Conservation (phyloP, 2,797 vertebrate genomes). For the Semotilus atromaculatus region DNA sequence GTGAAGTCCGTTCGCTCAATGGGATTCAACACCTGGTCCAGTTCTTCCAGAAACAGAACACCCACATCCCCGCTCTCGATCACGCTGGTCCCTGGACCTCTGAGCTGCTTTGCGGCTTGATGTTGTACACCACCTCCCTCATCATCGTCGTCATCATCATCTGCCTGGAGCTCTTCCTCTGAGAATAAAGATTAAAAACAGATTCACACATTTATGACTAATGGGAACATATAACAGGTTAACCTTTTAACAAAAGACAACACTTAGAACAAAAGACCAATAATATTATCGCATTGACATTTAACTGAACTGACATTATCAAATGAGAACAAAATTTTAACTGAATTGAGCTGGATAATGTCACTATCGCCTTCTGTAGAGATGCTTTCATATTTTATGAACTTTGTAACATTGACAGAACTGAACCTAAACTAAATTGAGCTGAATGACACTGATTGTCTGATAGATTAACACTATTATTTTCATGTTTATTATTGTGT, state of each 20-base stretch:
- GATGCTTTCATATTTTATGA: background rate
- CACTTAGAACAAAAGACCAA: background rate
- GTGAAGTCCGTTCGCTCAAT: conserved; percentile 87
- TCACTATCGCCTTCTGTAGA: background rate
- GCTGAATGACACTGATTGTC: background rate
- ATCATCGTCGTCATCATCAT: conserved; percentile 65
- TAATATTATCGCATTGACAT: background rate
- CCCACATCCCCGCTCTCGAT: conserved; percentile 77
- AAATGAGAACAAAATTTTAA: background rate
- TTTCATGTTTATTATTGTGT: background rate
- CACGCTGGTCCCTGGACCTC: conserved; percentile 71
- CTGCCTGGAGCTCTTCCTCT: conserved; percentile 86
- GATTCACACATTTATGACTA: background rate
- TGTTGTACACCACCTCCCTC: conserved; percentile 16
- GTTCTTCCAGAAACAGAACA: conserved; percentile 81
- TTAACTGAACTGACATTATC: background rate
- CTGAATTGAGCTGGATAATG: background rate
- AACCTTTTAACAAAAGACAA: background rate
- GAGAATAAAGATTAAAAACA: conserved; percentile 5
- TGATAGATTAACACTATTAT: background rate
- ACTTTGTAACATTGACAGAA: background rate
- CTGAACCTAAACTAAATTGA: background rate
- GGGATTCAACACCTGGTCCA: conserved; percentile 73
- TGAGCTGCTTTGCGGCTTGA: conserved; percentile 32
- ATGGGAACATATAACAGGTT: background rate